Evolutionary conservation across 2,113 vertebrate species (phyloP).

Genomic region (Bungarus multicinctus): DNA sequence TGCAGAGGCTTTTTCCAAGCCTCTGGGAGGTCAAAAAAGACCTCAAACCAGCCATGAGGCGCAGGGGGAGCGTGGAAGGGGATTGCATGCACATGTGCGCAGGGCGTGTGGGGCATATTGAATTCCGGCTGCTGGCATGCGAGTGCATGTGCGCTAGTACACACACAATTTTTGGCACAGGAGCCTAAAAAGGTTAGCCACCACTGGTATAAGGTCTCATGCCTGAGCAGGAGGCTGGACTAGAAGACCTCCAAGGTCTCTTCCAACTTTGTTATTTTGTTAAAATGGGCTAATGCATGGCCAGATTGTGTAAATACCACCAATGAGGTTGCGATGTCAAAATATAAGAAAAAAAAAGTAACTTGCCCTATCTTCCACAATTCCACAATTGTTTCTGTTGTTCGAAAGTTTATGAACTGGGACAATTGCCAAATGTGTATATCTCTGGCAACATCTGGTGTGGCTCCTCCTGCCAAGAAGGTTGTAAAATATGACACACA

Average conservation of each 20-base stretch:
- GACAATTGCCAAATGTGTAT: background rate
- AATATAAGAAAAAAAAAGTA: background rate
- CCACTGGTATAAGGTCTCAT: background rate
- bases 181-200: too few species aligned
- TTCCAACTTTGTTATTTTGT: background rate
- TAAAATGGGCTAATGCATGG: background rate
- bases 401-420: conserved; percentile 4
- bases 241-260: background rate
- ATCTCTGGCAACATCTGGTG: conserved; percentile 6
- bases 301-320: background rate
- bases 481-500: conserved; percentile 46
- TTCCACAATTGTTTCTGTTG: background rate
- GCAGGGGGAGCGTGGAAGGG: too few species aligned
- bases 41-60: too few species aligned
- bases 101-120: too few species aligned
- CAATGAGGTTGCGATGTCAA: background rate
- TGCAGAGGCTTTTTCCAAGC: too few species aligned
- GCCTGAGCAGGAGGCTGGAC: background rate
- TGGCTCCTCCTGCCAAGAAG: background rate
- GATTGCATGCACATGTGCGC: too few species aligned
- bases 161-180: too few species aligned
- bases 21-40: too few species aligned
- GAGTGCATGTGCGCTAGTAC: too few species aligned
- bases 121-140: too few species aligned
- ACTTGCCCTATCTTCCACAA: background rate